A percentile compares a stretch with the other conserved stretches of the same genome.
Evolutionary conservation across 2,888 invertebrate species (phyloP).

Genomic region (Zhengitettix transpicula): DNA sequence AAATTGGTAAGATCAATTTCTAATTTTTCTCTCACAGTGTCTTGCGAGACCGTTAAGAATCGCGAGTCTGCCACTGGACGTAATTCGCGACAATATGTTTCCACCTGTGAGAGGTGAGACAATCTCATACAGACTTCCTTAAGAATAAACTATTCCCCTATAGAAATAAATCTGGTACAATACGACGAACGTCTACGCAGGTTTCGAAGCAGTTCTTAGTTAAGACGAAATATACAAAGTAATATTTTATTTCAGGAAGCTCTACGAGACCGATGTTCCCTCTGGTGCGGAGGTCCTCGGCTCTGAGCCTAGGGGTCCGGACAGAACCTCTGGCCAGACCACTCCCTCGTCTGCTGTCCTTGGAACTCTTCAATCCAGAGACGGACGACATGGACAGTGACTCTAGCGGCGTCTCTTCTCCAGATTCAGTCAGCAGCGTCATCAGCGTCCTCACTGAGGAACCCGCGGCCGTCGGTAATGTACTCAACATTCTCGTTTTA

Average conservation of each 20-base stretch:
- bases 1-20: too few relatives aligned
- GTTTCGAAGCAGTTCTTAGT: too few relatives aligned
- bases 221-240: too few relatives aligned
- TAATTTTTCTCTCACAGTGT: too few relatives aligned
- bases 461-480: constrained; percentile 17
- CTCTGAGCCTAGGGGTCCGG: constrained; percentile 22
- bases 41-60: too few relatives aligned
- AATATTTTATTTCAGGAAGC: not conserved
- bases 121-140: too few relatives aligned
- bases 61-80: too few relatives aligned
- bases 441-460: constrained; percentile 59
- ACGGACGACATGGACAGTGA: constrained; percentile 83
- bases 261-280: constrained; percentile 35
- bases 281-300: constrained; percentile 49
- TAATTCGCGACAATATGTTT: too few relatives aligned
- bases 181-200: too few relatives aligned
- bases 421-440: constrained; percentile 73
- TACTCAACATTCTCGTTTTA: not conserved
- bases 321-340: constrained; percentile 25
- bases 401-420: constrained; percentile 72
- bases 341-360: constrained; percentile 56
- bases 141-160: too few relatives aligned
- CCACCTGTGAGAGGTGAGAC: too few relatives aligned
- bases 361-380: constrained; percentile 79
- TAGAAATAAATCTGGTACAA: too few relatives aligned